phyloP scores from a whole-genome alignment of 1,140 invertebrate species.

The Drosophila burlai region DNA sequence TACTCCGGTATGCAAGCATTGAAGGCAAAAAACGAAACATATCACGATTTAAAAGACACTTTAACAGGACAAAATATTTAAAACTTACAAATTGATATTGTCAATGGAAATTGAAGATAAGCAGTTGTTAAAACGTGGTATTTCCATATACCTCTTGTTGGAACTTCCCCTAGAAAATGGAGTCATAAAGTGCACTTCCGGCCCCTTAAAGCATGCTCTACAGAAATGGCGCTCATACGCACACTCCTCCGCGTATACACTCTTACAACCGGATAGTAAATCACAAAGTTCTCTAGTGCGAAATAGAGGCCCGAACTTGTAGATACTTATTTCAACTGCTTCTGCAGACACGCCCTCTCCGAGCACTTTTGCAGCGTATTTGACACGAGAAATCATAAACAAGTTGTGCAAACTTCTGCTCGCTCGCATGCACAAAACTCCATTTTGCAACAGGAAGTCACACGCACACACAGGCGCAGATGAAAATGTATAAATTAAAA shows the following conservation, averaged over 20 bases:
- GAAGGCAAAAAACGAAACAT: background rate
- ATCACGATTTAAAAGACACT: background rate
- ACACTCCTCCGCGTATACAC: conserved; percentile 9
- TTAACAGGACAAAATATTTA: background rate
- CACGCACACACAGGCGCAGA: conserved; percentile 24
- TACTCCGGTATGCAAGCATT: background rate
- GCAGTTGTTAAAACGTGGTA: background rate
- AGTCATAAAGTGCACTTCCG: conserved; percentile 61
- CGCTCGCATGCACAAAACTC: conserved; percentile 55
- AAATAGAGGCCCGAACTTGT: conserved; percentile 68
- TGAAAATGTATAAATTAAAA: conserved; percentile 79
- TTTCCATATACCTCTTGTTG: background rate
- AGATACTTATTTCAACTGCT: conserved; percentile 68
- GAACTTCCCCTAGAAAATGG: conserved; percentile 41
- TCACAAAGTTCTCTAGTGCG: conserved; percentile 75
- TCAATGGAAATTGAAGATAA: background rate
- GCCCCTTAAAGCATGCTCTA: conserved; percentile 48
- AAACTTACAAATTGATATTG: background rate
- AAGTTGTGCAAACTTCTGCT: conserved; percentile 74
- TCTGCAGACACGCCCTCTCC: conserved; percentile 35
- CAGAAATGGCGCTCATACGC: conserved; percentile 30
- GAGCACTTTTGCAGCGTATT: conserved; percentile 69
- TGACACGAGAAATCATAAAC: conserved; percentile 81
- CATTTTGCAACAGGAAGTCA: conserved; percentile 77
- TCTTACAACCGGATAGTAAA: conserved; percentile 57